Percentiles rank a stretch among this genome's conserved stretches.
These are phyloP conservation scores for Pterocles burchelli DNA, from an alignment of 2,113 vertebrate species.

Conservation along the genomic window DNA sequence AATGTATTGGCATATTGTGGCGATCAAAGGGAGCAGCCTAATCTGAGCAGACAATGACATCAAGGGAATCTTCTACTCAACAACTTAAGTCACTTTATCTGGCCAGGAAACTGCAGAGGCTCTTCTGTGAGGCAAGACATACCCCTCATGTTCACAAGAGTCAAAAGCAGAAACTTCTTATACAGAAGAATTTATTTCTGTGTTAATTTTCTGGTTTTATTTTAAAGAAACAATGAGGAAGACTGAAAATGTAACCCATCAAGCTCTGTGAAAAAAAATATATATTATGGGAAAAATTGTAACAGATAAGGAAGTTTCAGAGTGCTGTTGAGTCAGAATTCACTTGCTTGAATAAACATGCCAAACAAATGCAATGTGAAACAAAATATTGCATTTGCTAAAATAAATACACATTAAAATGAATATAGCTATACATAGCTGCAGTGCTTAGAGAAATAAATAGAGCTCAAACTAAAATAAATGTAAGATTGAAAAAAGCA, in stretches of 20 bases:
- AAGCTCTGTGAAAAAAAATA: conserved; percentile 1
- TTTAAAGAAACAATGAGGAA: neutral
- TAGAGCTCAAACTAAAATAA: conserved; percentile 61
- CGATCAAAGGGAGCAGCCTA: neutral
- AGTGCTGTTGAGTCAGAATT: neutral
- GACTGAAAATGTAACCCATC: neutral
- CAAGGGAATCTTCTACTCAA: neutral
- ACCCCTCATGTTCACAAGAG: neutral
- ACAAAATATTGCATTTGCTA: conserved; percentile 58
- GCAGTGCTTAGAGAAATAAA: conserved; percentile 63
- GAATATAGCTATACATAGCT: conserved; percentile 51
- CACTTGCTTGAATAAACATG: conserved; percentile 45
- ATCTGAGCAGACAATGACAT: neutral
- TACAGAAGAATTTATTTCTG: neutral
- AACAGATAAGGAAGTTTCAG: conserved; percentile 5
- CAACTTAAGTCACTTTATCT: neutral
- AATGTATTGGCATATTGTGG: neutral
- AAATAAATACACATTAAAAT: conserved; percentile 71
- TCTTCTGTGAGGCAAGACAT: neutral
- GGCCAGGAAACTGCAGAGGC: neutral
- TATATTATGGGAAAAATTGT: neutral
- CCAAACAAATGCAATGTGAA: conserved; percentile 43
- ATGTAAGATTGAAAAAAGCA: conserved; percentile 62
- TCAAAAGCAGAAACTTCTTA: neutral
- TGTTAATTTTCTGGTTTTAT: neutral